Evolutionary conservation across 2,888 invertebrate species (phyloP).

Genomic region (Drosophila limbata): DNA sequence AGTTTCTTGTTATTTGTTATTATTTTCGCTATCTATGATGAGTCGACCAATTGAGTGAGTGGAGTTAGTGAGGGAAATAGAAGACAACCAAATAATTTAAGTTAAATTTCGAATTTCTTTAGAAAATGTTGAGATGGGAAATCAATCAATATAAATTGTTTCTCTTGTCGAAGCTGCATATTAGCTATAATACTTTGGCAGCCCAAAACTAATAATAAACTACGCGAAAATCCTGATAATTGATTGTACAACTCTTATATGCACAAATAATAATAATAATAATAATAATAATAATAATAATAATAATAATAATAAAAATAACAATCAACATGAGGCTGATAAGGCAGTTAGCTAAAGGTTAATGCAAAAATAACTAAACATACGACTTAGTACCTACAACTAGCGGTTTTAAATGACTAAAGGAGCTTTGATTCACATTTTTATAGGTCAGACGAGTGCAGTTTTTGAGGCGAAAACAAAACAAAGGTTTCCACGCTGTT

Average conservation of each 20-base stretch:
- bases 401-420: conserved; percentile 61
- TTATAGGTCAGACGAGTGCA: conserved; percentile 32
- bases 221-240: conserved; percentile 36
- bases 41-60: conserved; percentile 42
- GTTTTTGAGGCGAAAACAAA: conserved; percentile 8
- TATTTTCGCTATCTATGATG: conserved; percentile 33
- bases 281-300: conserved; percentile 52
- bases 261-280: conserved; percentile 14
- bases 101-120: not conserved
- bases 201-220: conserved; percentile 37
- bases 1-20: conserved; percentile 37
- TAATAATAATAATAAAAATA: no score
- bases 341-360: conserved; percentile 71
- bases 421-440: conserved; percentile 79
- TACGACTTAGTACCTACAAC: conserved; percentile 68
- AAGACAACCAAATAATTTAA: conserved; percentile 19
- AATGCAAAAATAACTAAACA: conserved; percentile 51
- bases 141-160: conserved; percentile 32
- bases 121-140: conserved; percentile 49
- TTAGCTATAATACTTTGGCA: conserved; percentile 69
- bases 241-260: conserved; percentile 29
- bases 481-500: conserved; percentile 2
- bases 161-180: conserved; percentile 31
- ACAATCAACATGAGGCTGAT: conserved; percentile 53
- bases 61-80: conserved; percentile 9